Evolutionary conservation across 1,140 invertebrate genomes (phyloP).

Genomic region (Hesperophylax magnus): DNA sequence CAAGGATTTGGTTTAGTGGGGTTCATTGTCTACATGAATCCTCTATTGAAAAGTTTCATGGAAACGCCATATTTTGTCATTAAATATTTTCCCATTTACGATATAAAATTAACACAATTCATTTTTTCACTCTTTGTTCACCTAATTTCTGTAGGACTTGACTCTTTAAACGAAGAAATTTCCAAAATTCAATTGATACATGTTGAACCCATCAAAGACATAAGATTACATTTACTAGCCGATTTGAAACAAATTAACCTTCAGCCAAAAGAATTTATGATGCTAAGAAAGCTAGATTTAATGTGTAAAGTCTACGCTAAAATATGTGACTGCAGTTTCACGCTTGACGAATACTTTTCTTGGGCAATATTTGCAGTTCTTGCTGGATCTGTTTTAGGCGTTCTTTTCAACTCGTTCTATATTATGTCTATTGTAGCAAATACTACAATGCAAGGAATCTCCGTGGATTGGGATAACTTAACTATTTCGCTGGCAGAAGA

Average conservation of each 20-base stretch:
- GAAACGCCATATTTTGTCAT: background rate
- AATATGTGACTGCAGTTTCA: background rate
- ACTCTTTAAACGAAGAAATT: background rate
- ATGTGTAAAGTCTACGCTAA: background rate
- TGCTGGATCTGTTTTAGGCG: background rate
- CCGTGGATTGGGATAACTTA: too few relatives aligned
- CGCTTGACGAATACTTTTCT: background rate
- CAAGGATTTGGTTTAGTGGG: background rate
- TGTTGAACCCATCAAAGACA: background rate
- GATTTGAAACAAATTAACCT: background rate
- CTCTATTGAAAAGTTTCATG: background rate
- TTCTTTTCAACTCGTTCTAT: background rate
- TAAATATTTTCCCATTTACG: background rate
- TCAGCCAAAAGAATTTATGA: background rate
- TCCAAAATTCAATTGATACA: background rate
- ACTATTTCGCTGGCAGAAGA: too few relatives aligned
- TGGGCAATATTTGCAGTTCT: background rate
- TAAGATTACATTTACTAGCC: background rate
- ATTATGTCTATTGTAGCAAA: background rate
- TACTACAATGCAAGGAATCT: too few relatives aligned
- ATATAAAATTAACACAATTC: background rate
- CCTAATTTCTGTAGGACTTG: background rate
- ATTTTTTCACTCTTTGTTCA: background rate
- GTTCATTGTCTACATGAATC: background rate
- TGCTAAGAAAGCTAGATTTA: background rate